phyloP scores from a whole-genome alignment of 2,888 invertebrate genomes.

The Andrena fulva region DNA sequence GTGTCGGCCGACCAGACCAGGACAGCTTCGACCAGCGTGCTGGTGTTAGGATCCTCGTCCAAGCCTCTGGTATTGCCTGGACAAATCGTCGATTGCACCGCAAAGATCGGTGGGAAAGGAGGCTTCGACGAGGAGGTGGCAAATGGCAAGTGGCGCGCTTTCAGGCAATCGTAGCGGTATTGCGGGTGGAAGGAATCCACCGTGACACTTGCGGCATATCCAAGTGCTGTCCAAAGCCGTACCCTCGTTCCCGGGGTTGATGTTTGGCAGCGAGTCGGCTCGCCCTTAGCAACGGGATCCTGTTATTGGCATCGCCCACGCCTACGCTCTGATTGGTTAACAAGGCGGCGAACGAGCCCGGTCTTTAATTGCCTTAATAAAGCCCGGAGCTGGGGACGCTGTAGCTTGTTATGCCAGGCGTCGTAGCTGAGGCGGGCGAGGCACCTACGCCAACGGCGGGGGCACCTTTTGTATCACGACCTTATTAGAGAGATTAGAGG shows the following conservation, averaged over 20 bases:
- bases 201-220: no score
- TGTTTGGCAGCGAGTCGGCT: neutral
- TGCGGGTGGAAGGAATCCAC: neutral
- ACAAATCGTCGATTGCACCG: constrained; percentile 50
- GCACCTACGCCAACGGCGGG: constrained; percentile 50
- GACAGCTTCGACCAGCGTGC: constrained; percentile 26
- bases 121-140: neutral
- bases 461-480: constrained; percentile 44
- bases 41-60: constrained; percentile 32
- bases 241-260: neutral
- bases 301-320: constrained; percentile 69
- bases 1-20: neutral
- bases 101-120: constrained; percentile 5
- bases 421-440: constrained; percentile 9
- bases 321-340: constrained; percentile 73
- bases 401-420: constrained; percentile 19
- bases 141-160: constrained; percentile 14
- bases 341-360: constrained; percentile 63
- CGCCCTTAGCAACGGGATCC: constrained; percentile 50
- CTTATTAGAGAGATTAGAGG: constrained; percentile 70
- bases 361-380: constrained; percentile 72
- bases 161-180: constrained; percentile 21
- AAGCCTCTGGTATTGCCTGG: constrained; percentile 1
- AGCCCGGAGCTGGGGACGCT: constrained; percentile 30
- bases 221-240: neutral